These are phyloP conservation scores for Phrynocephalus forsythii DNA, from an alignment of 2,797 vertebrate genomes.

Conservation along the genomic window DNA sequence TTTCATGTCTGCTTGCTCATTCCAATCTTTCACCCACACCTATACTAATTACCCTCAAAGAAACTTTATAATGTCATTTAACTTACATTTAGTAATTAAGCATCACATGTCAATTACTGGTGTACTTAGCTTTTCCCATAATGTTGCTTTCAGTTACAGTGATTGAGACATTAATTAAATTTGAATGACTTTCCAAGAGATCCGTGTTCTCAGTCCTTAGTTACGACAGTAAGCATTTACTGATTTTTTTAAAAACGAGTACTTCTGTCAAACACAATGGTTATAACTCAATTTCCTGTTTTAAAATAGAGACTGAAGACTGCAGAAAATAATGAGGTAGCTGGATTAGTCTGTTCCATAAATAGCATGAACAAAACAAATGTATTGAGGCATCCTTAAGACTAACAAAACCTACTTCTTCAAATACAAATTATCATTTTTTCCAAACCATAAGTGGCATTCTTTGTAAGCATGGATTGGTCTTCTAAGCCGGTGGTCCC, in stretches of 20 bases:
- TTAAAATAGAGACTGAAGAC: constrained; percentile 38
- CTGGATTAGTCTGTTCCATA: background rate
- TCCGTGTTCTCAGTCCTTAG: constrained; percentile 32
- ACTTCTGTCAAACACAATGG: constrained; percentile 32
- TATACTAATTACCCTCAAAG: constrained; percentile 51
- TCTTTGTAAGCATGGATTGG: no score
- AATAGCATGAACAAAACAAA: no score
- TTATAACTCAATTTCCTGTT: constrained; percentile 37
- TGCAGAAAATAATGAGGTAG: background rate
- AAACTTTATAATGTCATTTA: constrained; percentile 62
- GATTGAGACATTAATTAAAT: constrained; percentile 68
- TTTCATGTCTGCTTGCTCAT: background rate
- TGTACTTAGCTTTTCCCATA: constrained; percentile 53
- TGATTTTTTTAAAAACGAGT: constrained; percentile 12
- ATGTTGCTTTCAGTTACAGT: constrained; percentile 59
- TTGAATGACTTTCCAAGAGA: constrained; percentile 53
- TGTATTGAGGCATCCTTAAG: no score
- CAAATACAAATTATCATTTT: no score
- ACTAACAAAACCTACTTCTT: no score
- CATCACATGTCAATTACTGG: constrained; percentile 57
- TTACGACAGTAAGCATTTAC: constrained; percentile 30
- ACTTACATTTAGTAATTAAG: constrained; percentile 59
- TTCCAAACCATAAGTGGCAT: no score
- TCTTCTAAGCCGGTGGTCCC: no score
- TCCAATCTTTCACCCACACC: background rate